These are phyloP conservation scores for Aplocera efformata DNA, from an alignment of 2,888 invertebrate genomes.

Conservation along the genomic window DNA sequence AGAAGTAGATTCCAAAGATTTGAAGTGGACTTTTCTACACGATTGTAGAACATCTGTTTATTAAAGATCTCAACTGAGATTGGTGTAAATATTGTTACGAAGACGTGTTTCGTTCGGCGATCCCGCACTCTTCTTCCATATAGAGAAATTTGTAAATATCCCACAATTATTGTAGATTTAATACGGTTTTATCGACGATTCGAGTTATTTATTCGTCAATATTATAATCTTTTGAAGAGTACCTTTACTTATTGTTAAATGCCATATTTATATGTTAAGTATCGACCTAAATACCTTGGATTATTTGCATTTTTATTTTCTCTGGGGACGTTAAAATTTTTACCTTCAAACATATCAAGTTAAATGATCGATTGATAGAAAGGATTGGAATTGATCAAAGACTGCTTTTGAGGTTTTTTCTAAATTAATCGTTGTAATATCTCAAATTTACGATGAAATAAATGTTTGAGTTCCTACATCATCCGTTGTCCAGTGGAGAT, in stretches of 20 bases:
- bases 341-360: conserved; percentile 60
- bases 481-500: conserved; percentile 34
- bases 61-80: conserved; percentile 65
- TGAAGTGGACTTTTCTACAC: conserved; percentile 25
- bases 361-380: conserved; percentile 43
- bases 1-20: conserved; percentile 54
- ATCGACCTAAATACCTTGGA: conserved; percentile 55
- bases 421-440: conserved; percentile 41
- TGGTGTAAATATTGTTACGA: conserved; percentile 76
- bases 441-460: conserved; percentile 38
- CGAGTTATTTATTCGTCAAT: conserved; percentile 72
- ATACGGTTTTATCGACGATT: conserved; percentile 70
- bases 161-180: conserved; percentile 63
- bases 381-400: conserved; percentile 75
- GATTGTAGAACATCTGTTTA: conserved; percentile 36
- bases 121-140: conserved; percentile 73
- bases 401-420: conserved; percentile 66
- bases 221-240: conserved; percentile 73
- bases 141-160: conserved; percentile 80
- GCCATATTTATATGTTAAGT: conserved; percentile 79
- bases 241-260: conserved; percentile 75
- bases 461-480: conserved; percentile 49
- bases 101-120: conserved; percentile 58
- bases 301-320: conserved; percentile 41
- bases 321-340: conserved; percentile 35